Percentiles rank a stretch among this genome's conserved stretches.
These are phyloP conservation scores for Aspidoscelis tigris DNA, from an alignment of 2,113 vertebrate species.

Conservation along the genomic window DNA sequence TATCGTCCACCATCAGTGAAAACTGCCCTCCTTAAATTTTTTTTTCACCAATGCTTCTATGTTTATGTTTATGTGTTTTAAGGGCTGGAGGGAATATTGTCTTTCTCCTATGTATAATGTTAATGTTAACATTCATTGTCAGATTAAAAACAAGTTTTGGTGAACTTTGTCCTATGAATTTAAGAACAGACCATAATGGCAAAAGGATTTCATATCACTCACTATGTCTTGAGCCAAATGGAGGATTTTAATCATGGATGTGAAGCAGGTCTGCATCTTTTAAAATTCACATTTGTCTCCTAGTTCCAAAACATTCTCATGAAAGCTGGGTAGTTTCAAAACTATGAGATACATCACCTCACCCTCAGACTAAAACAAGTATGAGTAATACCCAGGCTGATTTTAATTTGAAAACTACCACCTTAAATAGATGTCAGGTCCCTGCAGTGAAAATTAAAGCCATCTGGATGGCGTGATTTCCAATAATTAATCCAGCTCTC, in stretches of 20 bases:
- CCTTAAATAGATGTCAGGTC: conserved; percentile 77
- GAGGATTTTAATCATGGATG: conserved; percentile 47
- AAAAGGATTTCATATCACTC: background rate
- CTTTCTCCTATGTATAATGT: background rate
- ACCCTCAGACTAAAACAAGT: conserved; percentile 67
- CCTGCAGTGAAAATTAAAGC: conserved; percentile 83
- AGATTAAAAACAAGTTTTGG: background rate
- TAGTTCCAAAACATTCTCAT: background rate
- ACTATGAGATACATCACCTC: conserved; percentile 46
- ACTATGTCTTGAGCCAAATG: background rate
- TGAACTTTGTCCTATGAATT: conserved; percentile 19
- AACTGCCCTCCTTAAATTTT: background rate
- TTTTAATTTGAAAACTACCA: conserved; percentile 85
- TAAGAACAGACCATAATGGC: fast-evolving
- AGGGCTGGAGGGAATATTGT: background rate
- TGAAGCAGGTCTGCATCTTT: conserved; percentile 42
- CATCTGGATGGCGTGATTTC: conserved; percentile 80
- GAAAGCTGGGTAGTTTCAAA: conserved; percentile 59
- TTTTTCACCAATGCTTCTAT: background rate
- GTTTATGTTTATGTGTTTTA: background rate
- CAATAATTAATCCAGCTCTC: conserved; percentile 81
- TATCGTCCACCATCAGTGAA: background rate
- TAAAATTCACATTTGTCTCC: conserved; percentile 28
- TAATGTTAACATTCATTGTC: background rate
- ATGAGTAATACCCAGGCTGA: conserved; percentile 77